A percentile compares a stretch with the other conserved stretches of the same genome.
phyloP scores from a whole-genome alignment of 2,797 vertebrate genomes.

The Anisognathus igniventris region DNA sequence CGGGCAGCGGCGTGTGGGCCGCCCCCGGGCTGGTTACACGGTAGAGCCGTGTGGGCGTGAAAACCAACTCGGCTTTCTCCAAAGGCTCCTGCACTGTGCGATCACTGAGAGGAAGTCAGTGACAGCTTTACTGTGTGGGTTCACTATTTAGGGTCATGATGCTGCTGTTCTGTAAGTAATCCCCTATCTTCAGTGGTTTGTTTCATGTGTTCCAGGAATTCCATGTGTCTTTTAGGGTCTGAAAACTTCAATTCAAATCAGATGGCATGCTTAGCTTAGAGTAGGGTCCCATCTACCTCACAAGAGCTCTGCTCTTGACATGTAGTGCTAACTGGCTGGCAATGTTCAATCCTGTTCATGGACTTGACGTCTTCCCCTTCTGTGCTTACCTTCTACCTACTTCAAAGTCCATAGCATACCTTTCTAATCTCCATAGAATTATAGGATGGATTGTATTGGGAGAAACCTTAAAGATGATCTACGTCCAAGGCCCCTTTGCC shows the following conservation, averaged over 20 bases:
- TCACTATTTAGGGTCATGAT: background rate
- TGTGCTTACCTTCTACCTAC: background rate
- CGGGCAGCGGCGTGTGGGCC: fast-evolving
- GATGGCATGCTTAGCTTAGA: background rate
- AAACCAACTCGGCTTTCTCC: background rate
- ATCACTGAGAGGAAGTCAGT: background rate
- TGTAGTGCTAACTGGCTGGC: background rate
- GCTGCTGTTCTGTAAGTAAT: background rate
- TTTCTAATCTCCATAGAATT: background rate
- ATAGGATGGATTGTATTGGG: background rate
- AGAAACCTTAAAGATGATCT: background rate
- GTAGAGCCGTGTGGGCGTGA: background rate
- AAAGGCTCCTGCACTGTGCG: fast-evolving
- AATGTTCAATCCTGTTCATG: background rate
- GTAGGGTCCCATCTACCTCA: fast-evolving
- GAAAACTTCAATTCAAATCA: background rate
- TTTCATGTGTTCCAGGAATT: background rate
- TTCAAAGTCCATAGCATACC: background rate
- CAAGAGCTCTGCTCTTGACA: fast-evolving
- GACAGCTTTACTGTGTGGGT: background rate
- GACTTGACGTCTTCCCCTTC: background rate
- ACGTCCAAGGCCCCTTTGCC: background rate
- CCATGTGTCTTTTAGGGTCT: background rate
- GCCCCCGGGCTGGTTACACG: background rate
- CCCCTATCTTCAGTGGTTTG: fast-evolving